Conservation (phyloP, 2,113 vertebrate species). For the Anseranas semipalmata region DNA sequence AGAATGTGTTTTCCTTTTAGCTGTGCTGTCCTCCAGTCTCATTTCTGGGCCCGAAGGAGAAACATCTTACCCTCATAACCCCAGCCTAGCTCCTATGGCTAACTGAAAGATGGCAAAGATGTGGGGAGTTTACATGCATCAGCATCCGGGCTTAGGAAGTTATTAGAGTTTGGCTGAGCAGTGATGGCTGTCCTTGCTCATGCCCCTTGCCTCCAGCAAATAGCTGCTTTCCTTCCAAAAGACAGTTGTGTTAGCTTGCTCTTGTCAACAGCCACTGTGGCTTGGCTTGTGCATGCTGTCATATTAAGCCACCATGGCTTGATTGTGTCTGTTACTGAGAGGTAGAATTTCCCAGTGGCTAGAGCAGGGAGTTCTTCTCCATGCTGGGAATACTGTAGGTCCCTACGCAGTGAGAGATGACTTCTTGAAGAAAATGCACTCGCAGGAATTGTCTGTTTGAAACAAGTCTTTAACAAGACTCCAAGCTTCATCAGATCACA, state of each 20-base stretch:
- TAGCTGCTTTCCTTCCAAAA: neutral
- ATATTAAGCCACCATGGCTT: neutral
- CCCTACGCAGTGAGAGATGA: neutral
- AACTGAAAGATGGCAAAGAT: neutral
- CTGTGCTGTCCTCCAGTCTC: neutral
- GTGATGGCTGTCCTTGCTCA: neutral
- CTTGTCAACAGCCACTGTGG: neutral
- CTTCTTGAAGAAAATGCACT: rapidly evolving
- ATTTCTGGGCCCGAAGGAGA: neutral
- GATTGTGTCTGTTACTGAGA: neutral
- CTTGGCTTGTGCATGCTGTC: neutral
- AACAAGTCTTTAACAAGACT: neutral
- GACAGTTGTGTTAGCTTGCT: neutral
- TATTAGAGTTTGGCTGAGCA: neutral
- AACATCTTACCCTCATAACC: neutral
- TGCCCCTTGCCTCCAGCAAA: neutral
- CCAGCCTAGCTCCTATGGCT: neutral
- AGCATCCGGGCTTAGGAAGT: neutral
- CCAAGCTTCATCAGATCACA: neutral
- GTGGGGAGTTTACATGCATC: neutral
- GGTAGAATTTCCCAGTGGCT: neutral
- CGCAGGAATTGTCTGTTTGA: neutral
- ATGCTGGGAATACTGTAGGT: neutral
- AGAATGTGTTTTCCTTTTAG: neutral
- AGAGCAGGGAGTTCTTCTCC: neutral